These are phyloP conservation scores for Anthopleura sola DNA, from an alignment of 64 coral and sea anemone species.

Conservation along the genomic window DNA sequence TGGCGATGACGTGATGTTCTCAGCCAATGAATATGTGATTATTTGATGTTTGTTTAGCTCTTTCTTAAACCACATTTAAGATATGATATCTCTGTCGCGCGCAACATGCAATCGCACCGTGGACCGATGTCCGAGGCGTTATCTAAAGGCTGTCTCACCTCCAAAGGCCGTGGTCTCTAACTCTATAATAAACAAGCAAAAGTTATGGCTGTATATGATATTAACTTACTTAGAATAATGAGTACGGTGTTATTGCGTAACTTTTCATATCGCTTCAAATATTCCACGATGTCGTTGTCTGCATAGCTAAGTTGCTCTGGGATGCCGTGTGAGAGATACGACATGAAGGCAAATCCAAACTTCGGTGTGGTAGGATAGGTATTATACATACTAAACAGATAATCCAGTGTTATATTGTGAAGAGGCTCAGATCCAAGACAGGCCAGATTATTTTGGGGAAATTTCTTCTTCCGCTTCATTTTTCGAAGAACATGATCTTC, in stretches of 20 bases:
- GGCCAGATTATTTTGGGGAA: slow-evolving; percentile 39
- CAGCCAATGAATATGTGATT: too few species aligned
- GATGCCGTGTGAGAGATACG: slow-evolving; percentile 72
- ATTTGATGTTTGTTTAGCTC: too few species aligned
- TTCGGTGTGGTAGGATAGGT: slow-evolving; percentile 66
- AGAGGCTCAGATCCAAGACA: slow-evolving; percentile 63
- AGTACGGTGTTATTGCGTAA: slow-evolving; percentile 60
- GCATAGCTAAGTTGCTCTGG: slow-evolving; percentile 65
- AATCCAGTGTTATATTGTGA: slow-evolving; percentile 66
- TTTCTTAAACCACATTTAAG: too few species aligned
- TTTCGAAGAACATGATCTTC: slow-evolving; percentile 51
- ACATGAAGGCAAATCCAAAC: slow-evolving; percentile 68
- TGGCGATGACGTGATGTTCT: too few species aligned
- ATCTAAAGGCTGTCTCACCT: too few species aligned
- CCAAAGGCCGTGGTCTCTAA: too few species aligned
- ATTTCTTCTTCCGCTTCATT: slow-evolving; percentile 32
- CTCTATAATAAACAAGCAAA: too few species aligned
- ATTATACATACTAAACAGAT: slow-evolving; percentile 66
- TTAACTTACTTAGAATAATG: slow-evolving; percentile 63
- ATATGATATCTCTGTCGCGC: too few species aligned
- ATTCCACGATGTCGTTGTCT: slow-evolving; percentile 66
- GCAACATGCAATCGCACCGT: too few species aligned
- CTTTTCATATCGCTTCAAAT: slow-evolving; percentile 48
- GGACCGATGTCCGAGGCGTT: too few species aligned
- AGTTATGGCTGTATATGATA: neutral